A percentile compares a stretch with the other conserved stretches of the same genome.
Conservation (phyloP, 2,113 vertebrate species). For the Kobus ellipsiprymnus region DNA sequence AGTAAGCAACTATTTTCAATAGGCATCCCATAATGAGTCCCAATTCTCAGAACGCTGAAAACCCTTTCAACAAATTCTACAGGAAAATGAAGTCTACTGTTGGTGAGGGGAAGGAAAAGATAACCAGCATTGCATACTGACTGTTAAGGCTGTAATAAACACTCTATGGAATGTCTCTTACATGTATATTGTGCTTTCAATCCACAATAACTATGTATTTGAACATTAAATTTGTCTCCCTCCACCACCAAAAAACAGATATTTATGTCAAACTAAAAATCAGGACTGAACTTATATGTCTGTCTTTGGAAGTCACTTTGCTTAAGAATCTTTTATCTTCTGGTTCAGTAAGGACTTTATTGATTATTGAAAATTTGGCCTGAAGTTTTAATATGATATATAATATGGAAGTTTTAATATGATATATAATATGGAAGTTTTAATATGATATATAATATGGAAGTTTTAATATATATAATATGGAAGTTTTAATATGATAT, state of each 20-base stretch:
- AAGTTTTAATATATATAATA: neutral
- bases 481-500: neutral
- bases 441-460: neutral
- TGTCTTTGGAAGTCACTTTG: neutral
- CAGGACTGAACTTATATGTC: neutral
- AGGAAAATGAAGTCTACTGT: neutral
- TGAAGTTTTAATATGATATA: neutral
- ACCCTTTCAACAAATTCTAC: conserved; percentile 15
- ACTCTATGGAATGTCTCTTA: neutral
- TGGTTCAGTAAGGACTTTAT: neutral
- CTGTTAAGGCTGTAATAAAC: neutral
- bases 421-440: neutral
- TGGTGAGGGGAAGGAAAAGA: neutral
- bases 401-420: neutral
- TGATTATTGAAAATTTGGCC: neutral
- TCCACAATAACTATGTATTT: neutral
- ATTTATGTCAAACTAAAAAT: neutral
- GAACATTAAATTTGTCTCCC: neutral
- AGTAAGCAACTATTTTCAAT: conserved; percentile 40
- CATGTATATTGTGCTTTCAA: neutral
- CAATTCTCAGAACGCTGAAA: conserved; percentile 40
- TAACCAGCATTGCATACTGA: neutral
- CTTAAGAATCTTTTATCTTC: neutral
- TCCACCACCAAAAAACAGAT: neutral
- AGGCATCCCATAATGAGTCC: conserved; percentile 25